These are phyloP conservation scores for Anas flavirostris DNA, from an alignment of 2,797 vertebrate species.

Conservation along the genomic window DNA sequence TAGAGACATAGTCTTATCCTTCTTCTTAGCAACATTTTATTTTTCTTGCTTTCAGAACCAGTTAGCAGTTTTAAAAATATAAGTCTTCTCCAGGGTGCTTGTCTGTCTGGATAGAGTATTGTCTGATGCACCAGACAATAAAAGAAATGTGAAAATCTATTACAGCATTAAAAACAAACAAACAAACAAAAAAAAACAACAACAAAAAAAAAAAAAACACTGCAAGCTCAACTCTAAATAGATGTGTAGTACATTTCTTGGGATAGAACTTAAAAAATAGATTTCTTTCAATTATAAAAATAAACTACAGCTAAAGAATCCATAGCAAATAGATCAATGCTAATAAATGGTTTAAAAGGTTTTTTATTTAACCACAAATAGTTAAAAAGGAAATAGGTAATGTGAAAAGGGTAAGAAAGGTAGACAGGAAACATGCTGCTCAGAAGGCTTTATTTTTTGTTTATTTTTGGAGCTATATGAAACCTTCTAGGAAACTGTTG, in stretches of 20 bases:
- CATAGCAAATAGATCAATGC: not conserved
- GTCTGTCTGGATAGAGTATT: conserved; percentile 11
- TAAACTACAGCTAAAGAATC: not conserved
- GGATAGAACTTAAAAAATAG: not conserved
- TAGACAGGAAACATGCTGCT: not conserved
- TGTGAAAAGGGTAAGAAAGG: not conserved
- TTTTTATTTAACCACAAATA: not conserved
- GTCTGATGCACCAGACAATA: not conserved
- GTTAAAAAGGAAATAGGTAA: not conserved
- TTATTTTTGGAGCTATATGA: not conserved
- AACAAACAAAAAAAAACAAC: conserved; percentile 5
- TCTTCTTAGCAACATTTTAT: not conserved
- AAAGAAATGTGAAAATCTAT: conserved; percentile 51
- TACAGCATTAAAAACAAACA: conserved; percentile 29
- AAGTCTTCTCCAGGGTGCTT: conserved; percentile 33
- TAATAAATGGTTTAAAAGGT: not conserved
- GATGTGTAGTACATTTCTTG: not conserved
- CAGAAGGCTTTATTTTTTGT: not conserved
- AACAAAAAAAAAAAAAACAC: conserved; percentile 45
- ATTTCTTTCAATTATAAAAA: not conserved
- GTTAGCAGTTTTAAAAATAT: conserved; percentile 13
- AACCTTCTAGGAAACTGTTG: not conserved
- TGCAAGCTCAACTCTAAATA: conserved; percentile 10
- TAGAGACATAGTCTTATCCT: not conserved
- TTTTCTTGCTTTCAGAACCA: conserved; percentile 24